Conservation (phyloP, 1,140 invertebrate species). For the Megalonaias nervosa region DNA sequence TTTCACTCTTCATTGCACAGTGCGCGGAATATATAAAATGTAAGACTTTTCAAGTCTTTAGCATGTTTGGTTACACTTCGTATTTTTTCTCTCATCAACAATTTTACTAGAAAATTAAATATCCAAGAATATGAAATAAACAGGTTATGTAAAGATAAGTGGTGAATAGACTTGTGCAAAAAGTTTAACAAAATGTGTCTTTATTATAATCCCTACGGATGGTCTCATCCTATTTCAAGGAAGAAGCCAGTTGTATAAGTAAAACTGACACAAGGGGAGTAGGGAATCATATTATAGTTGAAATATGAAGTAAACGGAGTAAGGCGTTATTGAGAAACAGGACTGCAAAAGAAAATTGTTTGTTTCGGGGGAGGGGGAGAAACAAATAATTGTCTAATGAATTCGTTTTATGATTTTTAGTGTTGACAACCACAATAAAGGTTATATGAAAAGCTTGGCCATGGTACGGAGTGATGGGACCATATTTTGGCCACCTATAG, state of each 20-base stretch:
- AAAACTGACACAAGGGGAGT: not conserved
- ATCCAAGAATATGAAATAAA: no score
- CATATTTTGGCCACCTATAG: conserved; percentile 77
- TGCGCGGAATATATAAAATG: no score
- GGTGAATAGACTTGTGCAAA: no score
- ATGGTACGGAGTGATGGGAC: conserved; percentile 73
- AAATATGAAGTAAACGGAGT: no score
- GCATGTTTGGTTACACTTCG: no score
- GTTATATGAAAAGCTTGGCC: conserved; percentile 73
- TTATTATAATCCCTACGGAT: not conserved
- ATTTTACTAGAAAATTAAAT: no score
- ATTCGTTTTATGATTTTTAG: conserved; percentile 57
- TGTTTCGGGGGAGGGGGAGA: not conserved
- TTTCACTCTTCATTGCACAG: no score
- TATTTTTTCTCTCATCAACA: no score
- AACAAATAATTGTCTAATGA: no score
- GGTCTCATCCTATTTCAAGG: not conserved
- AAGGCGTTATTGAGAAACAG: no score
- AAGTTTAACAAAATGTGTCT: not conserved
- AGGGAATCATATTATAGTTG: not conserved
- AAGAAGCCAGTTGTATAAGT: not conserved
- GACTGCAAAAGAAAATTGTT: not conserved
- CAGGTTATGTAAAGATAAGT: no score
- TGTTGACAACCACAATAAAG: conserved; percentile 75
- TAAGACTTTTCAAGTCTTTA: no score